These are phyloP conservation scores for Drosophila repleta DNA, from an alignment of 1,140 invertebrate genomes.

Conservation along the genomic window DNA sequence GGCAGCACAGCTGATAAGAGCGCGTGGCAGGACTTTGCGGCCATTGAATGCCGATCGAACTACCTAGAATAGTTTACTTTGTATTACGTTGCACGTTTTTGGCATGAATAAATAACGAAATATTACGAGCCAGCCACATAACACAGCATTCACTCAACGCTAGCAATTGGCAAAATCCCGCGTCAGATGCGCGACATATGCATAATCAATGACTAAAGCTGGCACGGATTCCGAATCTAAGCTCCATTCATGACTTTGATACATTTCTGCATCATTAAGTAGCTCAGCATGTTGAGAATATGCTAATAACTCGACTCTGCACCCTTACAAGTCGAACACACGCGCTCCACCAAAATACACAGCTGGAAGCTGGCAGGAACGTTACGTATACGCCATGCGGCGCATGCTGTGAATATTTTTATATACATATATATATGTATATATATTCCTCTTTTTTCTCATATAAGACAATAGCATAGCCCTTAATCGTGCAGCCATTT, in stretches of 20 bases:
- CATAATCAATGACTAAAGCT: constrained; percentile 67
- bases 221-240: constrained; percentile 45
- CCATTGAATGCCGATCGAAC: not conserved
- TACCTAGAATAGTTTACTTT: constrained; percentile 12
- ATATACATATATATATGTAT: not conserved
- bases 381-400: constrained; percentile 34
- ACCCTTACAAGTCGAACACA: not conserved
- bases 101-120: constrained; percentile 69
- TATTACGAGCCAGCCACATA: constrained; percentile 52
- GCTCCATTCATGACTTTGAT: constrained; percentile 45
- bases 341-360: not conserved
- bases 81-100: constrained; percentile 60
- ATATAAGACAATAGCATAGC: constrained; percentile 40
- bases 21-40: constrained; percentile 3
- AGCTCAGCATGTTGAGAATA: constrained; percentile 66
- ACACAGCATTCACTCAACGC: constrained; percentile 25
- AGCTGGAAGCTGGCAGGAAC: constrained; percentile 27
- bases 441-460: not conserved
- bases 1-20: constrained; percentile 14
- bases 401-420: constrained; percentile 20
- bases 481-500: constrained; percentile 42
- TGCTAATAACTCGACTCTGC: constrained; percentile 54
- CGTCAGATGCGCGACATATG: constrained; percentile 23
- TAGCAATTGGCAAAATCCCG: constrained; percentile 4
- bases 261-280: constrained; percentile 78